Percentiles rank a stretch among this genome's conserved stretches.
phyloP scores from a whole-genome alignment of 2,888 invertebrate species.

The Apamea epomidion region DNA sequence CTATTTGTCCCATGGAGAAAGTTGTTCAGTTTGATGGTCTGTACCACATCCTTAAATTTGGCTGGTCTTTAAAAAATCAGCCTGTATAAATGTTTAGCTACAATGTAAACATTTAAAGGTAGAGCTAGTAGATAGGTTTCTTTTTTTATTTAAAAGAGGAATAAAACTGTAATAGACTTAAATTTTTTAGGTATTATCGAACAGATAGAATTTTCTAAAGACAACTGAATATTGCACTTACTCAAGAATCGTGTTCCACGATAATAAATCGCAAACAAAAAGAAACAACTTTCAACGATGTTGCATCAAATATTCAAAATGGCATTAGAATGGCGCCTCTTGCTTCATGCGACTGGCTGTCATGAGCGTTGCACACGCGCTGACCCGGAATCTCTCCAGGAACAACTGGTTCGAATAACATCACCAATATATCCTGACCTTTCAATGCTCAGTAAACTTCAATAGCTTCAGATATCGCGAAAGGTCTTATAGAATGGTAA shows the following conservation, averaged over 20 bases:
- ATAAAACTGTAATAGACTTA: background rate
- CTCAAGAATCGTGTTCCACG: slow-evolving; percentile 45
- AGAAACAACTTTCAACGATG: slow-evolving; percentile 30
- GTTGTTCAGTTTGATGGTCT: no score
- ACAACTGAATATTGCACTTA: slow-evolving; percentile 18
- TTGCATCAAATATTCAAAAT: slow-evolving; percentile 64
- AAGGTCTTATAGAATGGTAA: slow-evolving; percentile 63
- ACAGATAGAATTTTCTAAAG: slow-evolving; percentile 5
- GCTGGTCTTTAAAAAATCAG: no score
- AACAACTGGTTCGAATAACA: slow-evolving; percentile 73
- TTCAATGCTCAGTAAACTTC: slow-evolving; percentile 22
- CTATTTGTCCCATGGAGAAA: no score
- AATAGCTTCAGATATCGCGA: slow-evolving; percentile 24
- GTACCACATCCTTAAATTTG: no score
- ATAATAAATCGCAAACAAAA: slow-evolving; percentile 44
- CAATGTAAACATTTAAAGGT: background rate
- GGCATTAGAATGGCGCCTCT: slow-evolving; percentile 58
- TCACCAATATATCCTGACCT: slow-evolving; percentile 71
- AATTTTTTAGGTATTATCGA: background rate
- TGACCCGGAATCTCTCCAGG: slow-evolving; percentile 79
- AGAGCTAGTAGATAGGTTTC: no score
- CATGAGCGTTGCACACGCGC: slow-evolving; percentile 74
- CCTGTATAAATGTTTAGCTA: background rate
- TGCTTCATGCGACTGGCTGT: slow-evolving; percentile 64
- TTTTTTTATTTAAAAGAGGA: background rate